Conservation (phyloP, 2,113 vertebrate species). For the Silurus meridionalis region DNA sequence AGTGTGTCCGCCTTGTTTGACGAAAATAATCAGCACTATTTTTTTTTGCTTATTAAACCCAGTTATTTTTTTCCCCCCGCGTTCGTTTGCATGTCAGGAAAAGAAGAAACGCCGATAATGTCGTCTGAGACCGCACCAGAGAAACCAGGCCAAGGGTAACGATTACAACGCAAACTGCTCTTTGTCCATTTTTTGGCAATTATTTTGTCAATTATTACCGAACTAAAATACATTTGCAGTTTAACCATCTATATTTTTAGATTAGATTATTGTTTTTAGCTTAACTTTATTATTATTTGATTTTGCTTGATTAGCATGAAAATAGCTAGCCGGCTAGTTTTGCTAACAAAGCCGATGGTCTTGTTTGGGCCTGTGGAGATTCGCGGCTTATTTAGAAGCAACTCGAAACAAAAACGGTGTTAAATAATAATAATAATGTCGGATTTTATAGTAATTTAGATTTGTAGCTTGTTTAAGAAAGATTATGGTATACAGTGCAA, state of each 20-base stretch:
- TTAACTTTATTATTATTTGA: no score
- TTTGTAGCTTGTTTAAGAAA: no score
- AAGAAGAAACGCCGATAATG: conserved; percentile 57
- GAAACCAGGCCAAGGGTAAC: conserved; percentile 63
- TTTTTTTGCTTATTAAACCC: not conserved
- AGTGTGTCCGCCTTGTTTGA: not conserved
- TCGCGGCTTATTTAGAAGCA: not conserved
- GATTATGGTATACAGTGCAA: no score
- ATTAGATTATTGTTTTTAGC: not conserved
- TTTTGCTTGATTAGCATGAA: no score
- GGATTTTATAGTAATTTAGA: no score
- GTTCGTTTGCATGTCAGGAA: not conserved
- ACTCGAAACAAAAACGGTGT: not conserved
- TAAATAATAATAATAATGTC: not conserved
- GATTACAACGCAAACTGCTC: not conserved
- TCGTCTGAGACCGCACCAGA: conserved; percentile 63
- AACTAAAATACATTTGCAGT: not conserved
- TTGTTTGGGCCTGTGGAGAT: not conserved
- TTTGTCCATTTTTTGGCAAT: not conserved
- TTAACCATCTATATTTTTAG: no score
- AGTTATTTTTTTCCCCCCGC: not conserved
- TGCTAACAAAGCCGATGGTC: conserved; percentile 1
- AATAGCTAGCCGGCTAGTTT: not conserved
- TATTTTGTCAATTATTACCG: not conserved
- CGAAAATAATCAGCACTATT: not conserved